phyloP scores from a whole-genome alignment of 2,797 vertebrate species.

The Sylvilagus floridanus region DNA sequence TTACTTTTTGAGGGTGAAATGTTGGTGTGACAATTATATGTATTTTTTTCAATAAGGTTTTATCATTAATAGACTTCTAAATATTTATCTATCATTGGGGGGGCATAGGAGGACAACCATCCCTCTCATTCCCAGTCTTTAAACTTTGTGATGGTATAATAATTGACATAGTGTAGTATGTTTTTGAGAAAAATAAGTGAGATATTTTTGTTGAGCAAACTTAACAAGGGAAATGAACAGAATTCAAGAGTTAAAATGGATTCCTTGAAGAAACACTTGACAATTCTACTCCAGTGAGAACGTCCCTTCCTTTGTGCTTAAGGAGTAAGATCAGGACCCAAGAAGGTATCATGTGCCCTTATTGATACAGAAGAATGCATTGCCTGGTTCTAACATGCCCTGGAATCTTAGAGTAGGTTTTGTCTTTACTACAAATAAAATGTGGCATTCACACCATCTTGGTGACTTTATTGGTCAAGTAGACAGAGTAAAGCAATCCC shows the following conservation, averaged over 20 bases:
- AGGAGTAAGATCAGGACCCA: neutral
- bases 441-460: neutral
- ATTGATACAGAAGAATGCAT: neutral
- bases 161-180: neutral
- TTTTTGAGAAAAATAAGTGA: conserved; percentile 48
- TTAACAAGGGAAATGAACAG: neutral
- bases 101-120: neutral
- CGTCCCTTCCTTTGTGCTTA: neutral
- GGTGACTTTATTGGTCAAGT: neutral
- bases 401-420: neutral
- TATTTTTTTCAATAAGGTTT: neutral
- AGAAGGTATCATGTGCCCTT: neutral
- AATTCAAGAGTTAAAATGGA: neutral
- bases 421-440: neutral
- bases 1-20: conserved; percentile 18
- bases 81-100: neutral
- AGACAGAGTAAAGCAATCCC: neutral
- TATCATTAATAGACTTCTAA: neutral
- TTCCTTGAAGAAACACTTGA: conserved; percentile 12
- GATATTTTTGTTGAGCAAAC: neutral
- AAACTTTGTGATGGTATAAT: conserved; percentile 25
- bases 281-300: neutral
- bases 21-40: neutral
- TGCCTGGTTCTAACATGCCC: neutral
- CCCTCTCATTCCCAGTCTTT: neutral